Conservation (phyloP, 1,140 invertebrate species). For the Choristoneura fumiferana region DNA sequence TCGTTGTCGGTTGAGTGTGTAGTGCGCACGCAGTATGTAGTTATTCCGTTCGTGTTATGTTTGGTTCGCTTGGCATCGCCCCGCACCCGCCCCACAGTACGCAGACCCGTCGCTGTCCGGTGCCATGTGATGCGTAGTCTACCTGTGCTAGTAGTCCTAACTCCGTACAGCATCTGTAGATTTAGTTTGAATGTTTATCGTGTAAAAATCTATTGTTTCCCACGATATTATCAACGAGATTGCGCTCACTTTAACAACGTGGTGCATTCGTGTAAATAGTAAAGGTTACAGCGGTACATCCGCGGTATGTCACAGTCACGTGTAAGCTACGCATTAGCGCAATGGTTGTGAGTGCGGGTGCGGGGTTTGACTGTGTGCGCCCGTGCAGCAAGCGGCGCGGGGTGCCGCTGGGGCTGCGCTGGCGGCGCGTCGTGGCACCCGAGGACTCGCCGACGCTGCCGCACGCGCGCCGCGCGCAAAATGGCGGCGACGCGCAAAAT, state of each 20-base stretch:
- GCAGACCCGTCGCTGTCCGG: too few relatives aligned
- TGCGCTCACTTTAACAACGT: not conserved
- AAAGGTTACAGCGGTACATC: not conserved
- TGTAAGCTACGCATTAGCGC: constrained; percentile 9
- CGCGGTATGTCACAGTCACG: not conserved
- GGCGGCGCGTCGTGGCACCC: constrained; percentile 49
- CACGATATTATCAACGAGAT: too few relatives aligned
- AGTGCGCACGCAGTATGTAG: constrained; percentile 33
- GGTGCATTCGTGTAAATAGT: constrained; percentile 29
- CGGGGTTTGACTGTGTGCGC: constrained; percentile 32
- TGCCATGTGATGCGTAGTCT: constrained; percentile 27
- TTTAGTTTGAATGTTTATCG: too few relatives aligned
- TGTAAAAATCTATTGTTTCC: too few relatives aligned
- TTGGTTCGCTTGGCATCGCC: constrained; percentile 46
- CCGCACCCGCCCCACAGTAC: constrained; percentile 26
- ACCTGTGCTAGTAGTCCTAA: constrained; percentile 26
- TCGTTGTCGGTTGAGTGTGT: constrained; percentile 25
- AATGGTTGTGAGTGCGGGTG: not conserved
- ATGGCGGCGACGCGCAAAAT: constrained; percentile 19
- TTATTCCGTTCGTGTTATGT: constrained; percentile 32
- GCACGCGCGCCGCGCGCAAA: constrained; percentile 7
- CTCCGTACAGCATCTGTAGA: too few relatives aligned
- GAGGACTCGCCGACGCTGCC: constrained; percentile 24
- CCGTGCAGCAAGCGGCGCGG: constrained; percentile 39
- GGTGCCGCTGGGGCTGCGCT: constrained; percentile 37